These are phyloP conservation scores for Apomyelois bistriatella DNA, from an alignment of 2,888 invertebrate genomes.

Conservation along the genomic window DNA sequence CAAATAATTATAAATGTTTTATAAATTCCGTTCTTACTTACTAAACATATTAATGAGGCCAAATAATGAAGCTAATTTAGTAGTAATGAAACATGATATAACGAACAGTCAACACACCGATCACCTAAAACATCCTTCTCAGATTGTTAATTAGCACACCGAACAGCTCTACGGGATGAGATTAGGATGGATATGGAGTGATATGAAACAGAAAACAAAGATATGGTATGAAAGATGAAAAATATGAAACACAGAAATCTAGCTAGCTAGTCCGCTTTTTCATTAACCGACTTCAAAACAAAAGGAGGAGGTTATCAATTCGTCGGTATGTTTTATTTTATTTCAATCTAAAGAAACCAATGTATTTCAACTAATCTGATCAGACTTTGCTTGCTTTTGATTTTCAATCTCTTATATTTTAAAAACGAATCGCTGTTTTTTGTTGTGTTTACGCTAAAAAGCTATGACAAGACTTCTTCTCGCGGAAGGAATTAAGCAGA, in stretches of 20 bases:
- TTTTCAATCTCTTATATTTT: too few relatives aligned
- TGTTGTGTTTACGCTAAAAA: too few relatives aligned
- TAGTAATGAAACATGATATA: not conserved
- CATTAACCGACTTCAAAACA: not conserved
- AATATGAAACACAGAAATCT: constrained; percentile 6
- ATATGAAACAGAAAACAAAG: constrained; percentile 29
- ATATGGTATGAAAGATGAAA: constrained; percentile 37
- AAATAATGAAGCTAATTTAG: not conserved
- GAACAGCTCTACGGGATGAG: constrained; percentile 46
- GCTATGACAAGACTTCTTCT: too few relatives aligned
- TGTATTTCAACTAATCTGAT: too few relatives aligned
- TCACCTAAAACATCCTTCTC: constrained; percentile 27
- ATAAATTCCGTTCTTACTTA: not conserved
- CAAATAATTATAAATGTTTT: too few relatives aligned
- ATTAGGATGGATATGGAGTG: constrained; percentile 44
- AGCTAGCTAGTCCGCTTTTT: not conserved
- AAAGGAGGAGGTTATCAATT: too few relatives aligned
- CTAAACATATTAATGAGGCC: not conserved
- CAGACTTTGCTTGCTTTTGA: too few relatives aligned
- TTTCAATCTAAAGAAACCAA: too few relatives aligned
- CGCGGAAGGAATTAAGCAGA: too few relatives aligned
- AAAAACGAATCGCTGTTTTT: too few relatives aligned
- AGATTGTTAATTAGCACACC: constrained; percentile 34
- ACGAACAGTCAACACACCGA: constrained; percentile 41
- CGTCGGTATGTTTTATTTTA: too few relatives aligned